Evolutionary conservation across 2,888 invertebrate species (phyloP), one percentile per base, ranked within the genome.

Genomic region (Megalurothrips usitatus): DNA sequence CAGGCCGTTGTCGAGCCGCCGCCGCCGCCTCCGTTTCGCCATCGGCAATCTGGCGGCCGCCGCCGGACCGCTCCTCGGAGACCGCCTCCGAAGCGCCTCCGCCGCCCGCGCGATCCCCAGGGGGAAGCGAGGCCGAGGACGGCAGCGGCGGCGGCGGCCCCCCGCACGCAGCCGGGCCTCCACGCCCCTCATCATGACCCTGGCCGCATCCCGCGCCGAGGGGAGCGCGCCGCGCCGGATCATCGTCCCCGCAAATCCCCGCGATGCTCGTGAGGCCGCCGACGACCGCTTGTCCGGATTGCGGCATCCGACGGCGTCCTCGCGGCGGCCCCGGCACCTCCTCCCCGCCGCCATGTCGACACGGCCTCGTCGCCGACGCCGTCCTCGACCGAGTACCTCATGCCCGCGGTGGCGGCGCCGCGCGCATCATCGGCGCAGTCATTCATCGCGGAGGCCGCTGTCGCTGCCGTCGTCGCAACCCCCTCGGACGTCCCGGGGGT

Each of bases 181-280:
- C 17, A n/a, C 58, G 23, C 68, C 68, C 68, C 68, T 75, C 68
- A 75, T 75, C 68, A 75, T 10, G 68, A 75, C 68, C 68, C 68
- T 75, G 68, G 68, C 11, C 68, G 68, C 68, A 26, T 23, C 23
- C 26, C 68, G 26, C 23, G 68, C 52, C 17, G 26, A 11, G 68
- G 23, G 23, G 68, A 19, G 26, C 23, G 68, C 26, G 26, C 9
- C 6, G 68, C 26, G 26, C 23, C 52, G 68, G 68, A 75, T 75
- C 68, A 75, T 75, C 68, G 68, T 75, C 68, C 12, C 68, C 68
- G 23, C 68, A 75, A 75, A 75, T 75, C 68, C n/a, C 68, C 68
- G 12, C 68, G 4, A 75, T 75, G 68, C 23, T 75, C 26, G 9
- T 75, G 68, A 11, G 26, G 11, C 23, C 26, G 68, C 23, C 23